phyloP scores from a whole-genome alignment of 2,888 invertebrate species.

The Drosophila incognita region DNA sequence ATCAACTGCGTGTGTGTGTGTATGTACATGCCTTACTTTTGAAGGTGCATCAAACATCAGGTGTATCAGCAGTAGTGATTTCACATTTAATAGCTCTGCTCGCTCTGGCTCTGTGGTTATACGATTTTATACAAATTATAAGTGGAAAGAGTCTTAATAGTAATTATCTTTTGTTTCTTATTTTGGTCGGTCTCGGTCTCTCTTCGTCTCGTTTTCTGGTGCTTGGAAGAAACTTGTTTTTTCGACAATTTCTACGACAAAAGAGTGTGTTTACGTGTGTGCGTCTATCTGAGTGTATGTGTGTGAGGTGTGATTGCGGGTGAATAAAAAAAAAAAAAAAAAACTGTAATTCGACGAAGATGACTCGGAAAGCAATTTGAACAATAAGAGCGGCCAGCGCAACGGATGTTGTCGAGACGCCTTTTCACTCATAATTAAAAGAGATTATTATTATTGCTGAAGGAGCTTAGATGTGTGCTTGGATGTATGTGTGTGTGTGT shows the following conservation, averaged over 20 bases:
- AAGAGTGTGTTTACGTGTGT: constrained; percentile 3
- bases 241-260: constrained; percentile 23
- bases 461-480: constrained; percentile 33
- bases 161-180: constrained; percentile 50
- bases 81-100: constrained; percentile 16
- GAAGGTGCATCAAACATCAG: constrained; percentile 3
- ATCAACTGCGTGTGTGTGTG: background rate
- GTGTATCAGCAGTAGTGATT: constrained; percentile 6
- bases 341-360: constrained; percentile 59
- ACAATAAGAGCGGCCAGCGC: constrained; percentile 58
- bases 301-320: constrained; percentile 64
- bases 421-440: constrained; percentile 77
- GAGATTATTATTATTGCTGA: constrained; percentile 62
- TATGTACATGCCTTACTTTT: background rate
- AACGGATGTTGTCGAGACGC: constrained; percentile 77
- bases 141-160: constrained; percentile 45
- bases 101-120: constrained; percentile 13
- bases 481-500: background rate
- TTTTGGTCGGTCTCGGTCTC: constrained; percentile 30
- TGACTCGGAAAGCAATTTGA: constrained; percentile 59
- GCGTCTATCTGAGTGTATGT: constrained; percentile 1
- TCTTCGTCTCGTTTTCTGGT: background rate
- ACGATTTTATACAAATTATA: constrained; percentile 34
- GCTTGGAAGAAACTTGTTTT: constrained; percentile 54
- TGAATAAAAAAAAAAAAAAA: constrained; percentile 39